Evolutionary conservation across 92 coral and sea anemone genomes (phyloP).

Genomic region (Actinernus sp.): DNA sequence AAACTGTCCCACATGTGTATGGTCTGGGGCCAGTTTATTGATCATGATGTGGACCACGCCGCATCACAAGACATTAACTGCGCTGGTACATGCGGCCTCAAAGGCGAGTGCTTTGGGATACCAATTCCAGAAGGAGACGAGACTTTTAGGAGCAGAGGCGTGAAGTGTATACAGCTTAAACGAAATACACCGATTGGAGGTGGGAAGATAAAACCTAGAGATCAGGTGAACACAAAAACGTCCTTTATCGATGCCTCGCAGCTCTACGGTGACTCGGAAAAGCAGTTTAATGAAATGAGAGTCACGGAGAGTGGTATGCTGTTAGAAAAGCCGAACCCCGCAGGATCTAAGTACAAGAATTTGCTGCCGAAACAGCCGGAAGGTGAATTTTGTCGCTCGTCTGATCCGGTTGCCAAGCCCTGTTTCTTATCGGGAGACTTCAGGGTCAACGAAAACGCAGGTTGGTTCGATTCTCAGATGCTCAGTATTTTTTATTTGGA

Average conservation of each 20-base stretch:
- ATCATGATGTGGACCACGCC: conserved; percentile 14
- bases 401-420: neutral
- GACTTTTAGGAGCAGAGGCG: neutral
- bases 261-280: neutral
- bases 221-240: conserved; percentile 4
- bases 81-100: neutral
- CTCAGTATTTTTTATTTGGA: no score
- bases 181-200: neutral
- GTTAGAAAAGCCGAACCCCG: neutral
- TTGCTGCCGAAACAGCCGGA: neutral
- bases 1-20: conserved; percentile 19
- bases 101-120: conserved; percentile 24
- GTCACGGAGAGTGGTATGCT: neutral
- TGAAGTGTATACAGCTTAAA: conserved; percentile 5
- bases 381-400: conserved; percentile 15
- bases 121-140: conserved; percentile 3
- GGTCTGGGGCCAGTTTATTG: conserved; percentile 27
- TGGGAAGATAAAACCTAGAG: neutral
- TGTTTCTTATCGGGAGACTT: conserved; percentile 16
- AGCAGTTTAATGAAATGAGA: neutral
- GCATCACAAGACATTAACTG: conserved; percentile 5
- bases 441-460: conserved; percentile 27
- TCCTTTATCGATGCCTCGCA: conserved; percentile 12
- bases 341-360: neutral
- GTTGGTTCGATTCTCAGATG: no score